Evolutionary conservation across 2,888 invertebrate species (phyloP), one percentile per base, ranked within the genome.

Genomic region (Philereme transversata): DNA sequence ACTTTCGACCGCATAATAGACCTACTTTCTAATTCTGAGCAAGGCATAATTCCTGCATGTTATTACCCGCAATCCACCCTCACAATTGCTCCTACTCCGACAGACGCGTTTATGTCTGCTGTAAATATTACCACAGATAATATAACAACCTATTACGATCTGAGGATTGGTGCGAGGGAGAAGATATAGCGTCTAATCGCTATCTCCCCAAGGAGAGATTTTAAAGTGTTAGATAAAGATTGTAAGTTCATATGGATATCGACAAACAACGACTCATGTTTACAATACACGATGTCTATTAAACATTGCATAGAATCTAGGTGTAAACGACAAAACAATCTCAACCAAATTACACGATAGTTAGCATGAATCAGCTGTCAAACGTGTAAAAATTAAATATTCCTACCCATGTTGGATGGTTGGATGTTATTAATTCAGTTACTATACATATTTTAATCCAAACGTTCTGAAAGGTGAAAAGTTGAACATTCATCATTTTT

Each of bases 21-120:
- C 4, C 48, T 48, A n/a, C 48, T 48, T 48, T 48, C 48, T 48
- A 48, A 48, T 48, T 35, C 35, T 35, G 38, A 40, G 40, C 10
- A 5, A 43, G n/a, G 40, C 9, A 22, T 50, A 38, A 50, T 50
- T 50, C 50, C 38, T 50, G 9, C 22, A 40, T 41, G 10, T 49
- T 64, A 56, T 57, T 59, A 54, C 61, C 61, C 54, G 62, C 64
- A 56, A 68, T 65, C 59, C 60, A 45, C 51, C 60, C 50, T 48
- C 55, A 70, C 72, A 72, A 75, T 71, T 64, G 49, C 36, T 70
- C 67, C 69, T 66, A 64, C 57, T 57, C 66, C 60, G 59, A 68
- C 72, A 73, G 70, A 73, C 73, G 70, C 70, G 65, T 69, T 72
- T 74, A 69, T 69, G 68, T 70, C 69, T 66, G 67, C 54, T 58